phyloP scores from a whole-genome alignment of 2,888 invertebrate species.

The Oithona nana region DNA sequence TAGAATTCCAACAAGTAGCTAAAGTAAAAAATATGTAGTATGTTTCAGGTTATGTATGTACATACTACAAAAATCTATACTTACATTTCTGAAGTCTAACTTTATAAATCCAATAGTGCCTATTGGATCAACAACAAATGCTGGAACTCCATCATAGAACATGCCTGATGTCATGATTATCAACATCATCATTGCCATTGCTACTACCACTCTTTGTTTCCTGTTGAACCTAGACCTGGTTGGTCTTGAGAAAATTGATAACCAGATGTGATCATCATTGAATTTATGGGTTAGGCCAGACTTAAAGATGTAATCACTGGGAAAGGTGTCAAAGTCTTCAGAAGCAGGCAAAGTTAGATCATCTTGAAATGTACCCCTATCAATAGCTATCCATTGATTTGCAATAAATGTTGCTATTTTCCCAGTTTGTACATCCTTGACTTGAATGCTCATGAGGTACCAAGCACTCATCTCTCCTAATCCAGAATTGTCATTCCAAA shows the following conservation, averaged over 20 bases:
- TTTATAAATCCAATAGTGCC: not conserved
- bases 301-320: not conserved
- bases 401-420: slow-evolving; percentile 27
- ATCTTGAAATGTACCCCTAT: slow-evolving; percentile 25
- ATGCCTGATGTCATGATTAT: slow-evolving; percentile 34
- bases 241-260: slow-evolving; percentile 33
- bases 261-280: slow-evolving; percentile 35
- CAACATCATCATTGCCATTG: slow-evolving; percentile 31
- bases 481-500: slow-evolving; percentile 35
- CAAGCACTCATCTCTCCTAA: slow-evolving; percentile 27
- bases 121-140: not conserved
- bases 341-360: not conserved
- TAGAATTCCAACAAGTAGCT: slow-evolving; percentile 30
- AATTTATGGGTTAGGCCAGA: slow-evolving; percentile 20
- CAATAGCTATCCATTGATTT: slow-evolving; percentile 31
- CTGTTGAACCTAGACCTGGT: slow-evolving; percentile 31
- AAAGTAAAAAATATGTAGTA: slow-evolving; percentile 7
- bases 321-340: not conserved
- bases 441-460: slow-evolving; percentile 29
- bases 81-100: slow-evolving; percentile 10
- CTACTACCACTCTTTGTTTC: slow-evolving; percentile 31
- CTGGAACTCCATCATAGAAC: slow-evolving; percentile 29
- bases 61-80: not conserved
- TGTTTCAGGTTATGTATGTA: not conserved
- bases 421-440: slow-evolving; percentile 30